A percentile compares a stretch with the other conserved stretches of the same genome.
These are phyloP conservation scores for Dermatemys mawii DNA, from an alignment of 2,113 vertebrate species.

Conservation along the genomic window DNA sequence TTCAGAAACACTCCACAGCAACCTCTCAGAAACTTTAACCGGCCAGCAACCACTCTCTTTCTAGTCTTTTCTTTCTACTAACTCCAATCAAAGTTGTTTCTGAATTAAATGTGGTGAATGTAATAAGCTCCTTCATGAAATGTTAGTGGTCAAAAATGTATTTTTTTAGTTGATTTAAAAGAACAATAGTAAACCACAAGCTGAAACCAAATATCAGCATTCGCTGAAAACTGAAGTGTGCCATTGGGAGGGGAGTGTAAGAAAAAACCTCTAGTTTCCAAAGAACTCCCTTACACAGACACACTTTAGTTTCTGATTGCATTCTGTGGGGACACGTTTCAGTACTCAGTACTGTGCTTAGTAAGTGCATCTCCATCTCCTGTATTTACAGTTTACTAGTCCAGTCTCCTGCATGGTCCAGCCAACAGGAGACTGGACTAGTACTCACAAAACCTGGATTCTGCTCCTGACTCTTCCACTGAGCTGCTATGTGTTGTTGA, in stretches of 20 bases:
- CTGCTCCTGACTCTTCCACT: neutral
- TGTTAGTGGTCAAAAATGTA: neutral
- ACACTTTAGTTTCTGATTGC: neutral
- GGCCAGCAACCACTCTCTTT: neutral
- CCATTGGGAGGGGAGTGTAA: neutral
- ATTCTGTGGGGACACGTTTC: neutral
- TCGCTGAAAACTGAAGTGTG: neutral
- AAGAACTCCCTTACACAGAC: neutral
- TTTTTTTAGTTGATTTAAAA: constrained; percentile 11
- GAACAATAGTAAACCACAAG: constrained; percentile 9
- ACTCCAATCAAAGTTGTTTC: neutral
- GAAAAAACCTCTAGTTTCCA: neutral
- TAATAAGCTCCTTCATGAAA: constrained; percentile 31
- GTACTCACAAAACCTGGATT: neutral
- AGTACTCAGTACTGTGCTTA: neutral
- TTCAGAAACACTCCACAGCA: neutral
- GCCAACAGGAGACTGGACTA: neutral
- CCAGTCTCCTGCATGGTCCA: too few species aligned
- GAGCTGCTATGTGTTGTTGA: neutral
- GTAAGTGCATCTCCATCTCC: neutral
- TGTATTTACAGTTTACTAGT: too few species aligned
- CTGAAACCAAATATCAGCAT: constrained; percentile 6
- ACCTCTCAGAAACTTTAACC: neutral
- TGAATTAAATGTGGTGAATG: constrained; percentile 7
- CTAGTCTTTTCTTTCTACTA: neutral